Evolutionary conservation across 2,113 vertebrate genomes (phyloP), one percentile per base, ranked within the genome.

Genomic region (Pomatostomus ruficeps): DNA sequence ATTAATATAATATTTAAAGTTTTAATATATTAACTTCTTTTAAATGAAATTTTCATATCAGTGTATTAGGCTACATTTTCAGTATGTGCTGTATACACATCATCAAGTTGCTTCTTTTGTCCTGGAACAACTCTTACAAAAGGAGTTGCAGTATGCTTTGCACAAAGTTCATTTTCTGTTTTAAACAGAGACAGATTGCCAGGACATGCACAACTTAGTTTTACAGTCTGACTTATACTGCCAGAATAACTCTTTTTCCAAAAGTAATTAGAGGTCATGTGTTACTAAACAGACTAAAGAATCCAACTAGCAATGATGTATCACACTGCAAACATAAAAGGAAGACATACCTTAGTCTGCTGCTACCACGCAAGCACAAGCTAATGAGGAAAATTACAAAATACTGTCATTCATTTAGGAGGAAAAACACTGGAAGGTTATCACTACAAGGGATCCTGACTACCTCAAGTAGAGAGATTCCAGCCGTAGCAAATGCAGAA

Each of bases 121-220:
- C 26, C 51, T 45, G 55, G 20, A 92, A 74, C 29, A 80, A 62
- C 38, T 77, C 38, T 68, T 29, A 87, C 15, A 63, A 48, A 67
- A 65, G 35, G 13, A 58, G 46, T 9, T 57, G 38, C 33, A 52
- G 21, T 17, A 36, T 25, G 49, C 57, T 68, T 68, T 87, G 29
- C 36, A 85, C 18, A 55, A 49, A 65, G 46, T 52, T 62, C 5
- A 29, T 73, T 91, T 72, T 70, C 49, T 70, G 38, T 73, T 92
- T 81, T 62, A 59, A 80, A 57, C 1, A 7, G 87, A 88, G 85
- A 78, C 4, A 89, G 38, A 77, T 52, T 89, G 91, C 86, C 74
- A 91, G 75, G 58, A 85, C 88, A 88, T 12, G 81, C 36, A 94
- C 46, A 79, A 58, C 52, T 93, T 82, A 87, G 71, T 71, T 95